Conservation (phyloP, 2,888 invertebrate genomes). For the Caenorhabditis sulstoni region DNA sequence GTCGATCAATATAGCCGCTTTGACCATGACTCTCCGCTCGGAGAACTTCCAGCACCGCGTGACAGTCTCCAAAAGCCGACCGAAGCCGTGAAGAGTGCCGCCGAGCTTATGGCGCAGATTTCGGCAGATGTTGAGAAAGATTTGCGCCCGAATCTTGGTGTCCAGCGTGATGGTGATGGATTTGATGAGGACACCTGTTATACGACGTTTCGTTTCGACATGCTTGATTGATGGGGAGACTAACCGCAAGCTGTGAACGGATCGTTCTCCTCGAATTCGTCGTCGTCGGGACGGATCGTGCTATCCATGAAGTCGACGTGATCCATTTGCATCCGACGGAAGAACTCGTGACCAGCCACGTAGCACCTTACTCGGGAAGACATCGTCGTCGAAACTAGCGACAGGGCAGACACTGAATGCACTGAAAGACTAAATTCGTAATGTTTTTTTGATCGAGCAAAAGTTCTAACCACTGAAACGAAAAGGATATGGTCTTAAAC, state of each 20-base stretch:
- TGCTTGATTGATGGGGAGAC: background rate
- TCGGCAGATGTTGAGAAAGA: conserved; percentile 58
- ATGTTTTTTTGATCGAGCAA: too few species aligned
- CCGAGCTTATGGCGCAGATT: conserved; percentile 36
- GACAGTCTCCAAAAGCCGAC: conserved; percentile 39
- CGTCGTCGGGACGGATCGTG: conserved; percentile 40
- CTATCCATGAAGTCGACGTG: conserved; percentile 42
- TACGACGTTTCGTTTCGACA: background rate
- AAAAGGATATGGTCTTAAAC: too few species aligned
- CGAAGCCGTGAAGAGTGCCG: conserved; percentile 43
- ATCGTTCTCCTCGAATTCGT: conserved; percentile 45
- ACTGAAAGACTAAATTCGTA: too few species aligned
- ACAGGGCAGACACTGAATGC: conserved; percentile 27
- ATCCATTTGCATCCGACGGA: conserved; percentile 45
- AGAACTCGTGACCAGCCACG: conserved; percentile 33
- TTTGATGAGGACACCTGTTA: conserved; percentile 50
- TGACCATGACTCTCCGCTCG: conserved; percentile 48
- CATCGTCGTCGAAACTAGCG: conserved; percentile 26
- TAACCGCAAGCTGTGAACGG: conserved; percentile 50
- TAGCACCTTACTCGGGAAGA: conserved; percentile 33
- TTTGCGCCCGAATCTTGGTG: conserved; percentile 37
- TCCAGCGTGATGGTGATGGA: conserved; percentile 51
- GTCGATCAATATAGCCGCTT: conserved; percentile 58
- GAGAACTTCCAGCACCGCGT: conserved; percentile 47
- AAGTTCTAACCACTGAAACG: too few species aligned